Conservation (phyloP, 2,888 invertebrate species). For the Lithophane leautieri region DNA sequence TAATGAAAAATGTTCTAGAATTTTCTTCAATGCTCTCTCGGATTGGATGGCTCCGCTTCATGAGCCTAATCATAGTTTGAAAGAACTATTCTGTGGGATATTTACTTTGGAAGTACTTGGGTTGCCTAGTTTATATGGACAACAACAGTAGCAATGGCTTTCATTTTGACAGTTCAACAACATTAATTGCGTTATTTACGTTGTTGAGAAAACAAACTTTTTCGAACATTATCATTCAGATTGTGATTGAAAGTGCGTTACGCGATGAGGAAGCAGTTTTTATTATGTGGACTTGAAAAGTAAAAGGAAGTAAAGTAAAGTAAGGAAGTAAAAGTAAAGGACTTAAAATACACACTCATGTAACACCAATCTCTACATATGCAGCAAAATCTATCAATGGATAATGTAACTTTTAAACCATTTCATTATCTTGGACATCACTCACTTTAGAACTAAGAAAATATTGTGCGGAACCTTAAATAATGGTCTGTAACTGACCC, state of each 20-base stretch:
- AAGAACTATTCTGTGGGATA: slow-evolving; percentile 28
- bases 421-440: not conserved
- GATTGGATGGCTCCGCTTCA: slow-evolving; percentile 45
- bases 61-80: slow-evolving; percentile 38
- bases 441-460: not conserved
- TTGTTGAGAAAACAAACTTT: too few relatives aligned
- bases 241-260: too few relatives aligned
- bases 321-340: too few relatives aligned
- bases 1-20: slow-evolving; percentile 53
- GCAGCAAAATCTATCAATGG: not conserved
- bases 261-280: too few relatives aligned
- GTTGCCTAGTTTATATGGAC: not conserved
- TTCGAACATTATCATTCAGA: too few relatives aligned
- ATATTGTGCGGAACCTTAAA: not conserved
- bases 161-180: too few relatives aligned
- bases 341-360: not conserved
- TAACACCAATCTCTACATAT: not conserved
- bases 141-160: too few relatives aligned
- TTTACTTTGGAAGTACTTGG: slow-evolving; percentile 7
- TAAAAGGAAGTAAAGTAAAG: too few relatives aligned
- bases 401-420: not conserved
- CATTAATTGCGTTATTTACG: too few relatives aligned
- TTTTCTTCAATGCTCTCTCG: slow-evolving; percentile 47
- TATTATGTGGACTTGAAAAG: not conserved
- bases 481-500: not conserved